Evolutionary conservation across 2,888 invertebrate species (phyloP).

Genomic region (Amiota minor): DNA sequence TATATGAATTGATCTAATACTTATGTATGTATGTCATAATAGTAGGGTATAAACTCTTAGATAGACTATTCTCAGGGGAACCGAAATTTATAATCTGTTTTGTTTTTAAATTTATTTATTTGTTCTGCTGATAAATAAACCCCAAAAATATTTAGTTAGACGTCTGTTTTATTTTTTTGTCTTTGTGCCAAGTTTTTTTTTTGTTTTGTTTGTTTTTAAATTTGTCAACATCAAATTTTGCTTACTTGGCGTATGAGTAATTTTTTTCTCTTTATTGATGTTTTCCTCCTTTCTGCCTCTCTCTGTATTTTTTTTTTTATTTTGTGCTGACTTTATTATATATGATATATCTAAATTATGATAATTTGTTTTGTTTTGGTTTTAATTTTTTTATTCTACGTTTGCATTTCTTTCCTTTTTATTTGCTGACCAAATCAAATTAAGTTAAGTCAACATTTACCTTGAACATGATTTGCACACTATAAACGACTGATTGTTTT

Average conservation of each 20-base stretch:
- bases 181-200: background rate
- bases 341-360: slow-evolving; percentile 14
- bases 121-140: background rate
- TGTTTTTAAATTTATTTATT: slow-evolving; percentile 7
- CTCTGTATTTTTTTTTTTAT: background rate
- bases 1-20: no score
- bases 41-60: no score
- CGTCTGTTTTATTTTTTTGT: background rate
- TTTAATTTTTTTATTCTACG: slow-evolving; percentile 16
- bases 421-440: slow-evolving; percentile 21
- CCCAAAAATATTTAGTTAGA: background rate
- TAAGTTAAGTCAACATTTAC: slow-evolving; percentile 52
- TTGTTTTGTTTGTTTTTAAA: background rate
- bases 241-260: slow-evolving; percentile 24
- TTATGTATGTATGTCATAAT: no score
- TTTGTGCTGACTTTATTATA: background rate
- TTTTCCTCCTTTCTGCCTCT: background rate
- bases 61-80: no score
- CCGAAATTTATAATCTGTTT: background rate
- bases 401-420: background rate
- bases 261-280: background rate
- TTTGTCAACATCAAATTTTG: slow-evolving; percentile 10
- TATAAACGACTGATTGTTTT: no score
- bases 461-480: slow-evolving; percentile 62
- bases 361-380: slow-evolving; percentile 22